These are phyloP conservation scores for Kradibia gibbosae DNA, from an alignment of 1,140 invertebrate genomes.

Conservation along the genomic window DNA sequence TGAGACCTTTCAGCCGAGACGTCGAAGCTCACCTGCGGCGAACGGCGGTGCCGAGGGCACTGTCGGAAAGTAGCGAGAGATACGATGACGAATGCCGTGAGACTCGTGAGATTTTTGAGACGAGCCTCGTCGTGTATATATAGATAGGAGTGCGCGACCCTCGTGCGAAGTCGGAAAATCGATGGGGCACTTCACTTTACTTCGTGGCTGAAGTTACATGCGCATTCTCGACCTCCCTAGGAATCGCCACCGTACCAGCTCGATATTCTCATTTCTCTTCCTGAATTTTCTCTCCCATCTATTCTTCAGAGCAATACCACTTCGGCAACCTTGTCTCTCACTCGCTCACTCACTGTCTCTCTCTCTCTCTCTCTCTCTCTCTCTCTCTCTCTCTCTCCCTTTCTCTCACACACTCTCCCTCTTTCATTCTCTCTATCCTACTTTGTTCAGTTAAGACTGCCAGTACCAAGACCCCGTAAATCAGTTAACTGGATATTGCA, in stretches of 20 bases:
- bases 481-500: too few relatives aligned
- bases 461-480: too few relatives aligned
- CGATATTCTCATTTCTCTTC: neutral
- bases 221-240: slow-evolving; percentile 45
- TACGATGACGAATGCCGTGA: neutral
- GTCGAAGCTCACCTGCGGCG: neutral
- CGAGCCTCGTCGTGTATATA: neutral
- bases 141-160: slow-evolving; percentile 6
- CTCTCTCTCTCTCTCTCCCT: neutral
- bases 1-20: neutral
- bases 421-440: too few relatives aligned
- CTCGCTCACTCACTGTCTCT: neutral
- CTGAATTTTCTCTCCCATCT: neutral
- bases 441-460: too few relatives aligned
- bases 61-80: neutral
- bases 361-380: neutral
- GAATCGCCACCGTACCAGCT: neutral
- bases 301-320: neutral
- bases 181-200: slow-evolving; percentile 50
- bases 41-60: neutral
- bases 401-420: neutral
- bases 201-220: slow-evolving; percentile 48
- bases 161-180: slow-evolving; percentile 51
- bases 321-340: neutral
- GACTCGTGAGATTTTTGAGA: slow-evolving; percentile 4